Percentiles rank a stretch among this genome's conserved stretches.
These are phyloP conservation scores for Resseliella maxima DNA, from an alignment of 2,888 invertebrate genomes.

Conservation along the genomic window DNA sequence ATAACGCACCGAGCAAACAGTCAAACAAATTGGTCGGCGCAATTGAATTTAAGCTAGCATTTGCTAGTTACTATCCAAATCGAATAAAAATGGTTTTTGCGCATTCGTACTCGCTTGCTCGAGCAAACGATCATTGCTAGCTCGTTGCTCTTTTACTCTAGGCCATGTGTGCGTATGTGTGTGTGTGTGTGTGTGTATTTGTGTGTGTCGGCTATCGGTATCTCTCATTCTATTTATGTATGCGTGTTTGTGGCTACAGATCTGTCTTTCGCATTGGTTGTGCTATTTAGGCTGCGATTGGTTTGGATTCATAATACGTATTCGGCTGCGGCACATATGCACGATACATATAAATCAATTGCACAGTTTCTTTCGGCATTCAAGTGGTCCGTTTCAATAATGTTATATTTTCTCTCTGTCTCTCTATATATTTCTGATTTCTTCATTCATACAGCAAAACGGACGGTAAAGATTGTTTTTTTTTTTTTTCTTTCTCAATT, in stretches of 20 bases:
- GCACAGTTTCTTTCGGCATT: conserved; percentile 46
- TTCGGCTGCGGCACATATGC: background rate
- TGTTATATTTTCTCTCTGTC: background rate
- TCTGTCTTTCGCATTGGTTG: conserved; percentile 1
- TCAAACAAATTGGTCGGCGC: conserved; percentile 12
- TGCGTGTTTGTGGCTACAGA: background rate
- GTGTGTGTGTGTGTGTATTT: background rate
- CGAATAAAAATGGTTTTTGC: background rate
- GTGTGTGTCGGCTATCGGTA: too few relatives aligned
- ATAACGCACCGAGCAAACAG: background rate
- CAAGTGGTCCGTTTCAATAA: conserved; percentile 12
- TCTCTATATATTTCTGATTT: background rate
- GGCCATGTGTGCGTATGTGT: background rate
- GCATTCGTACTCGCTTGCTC: background rate
- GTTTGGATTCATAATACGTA: conserved; percentile 34
- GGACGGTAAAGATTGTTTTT: background rate
- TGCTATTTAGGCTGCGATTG: conserved; percentile 42
- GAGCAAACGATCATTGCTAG: too few relatives aligned
- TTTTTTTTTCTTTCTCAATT: too few relatives aligned
- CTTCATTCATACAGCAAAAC: background rate
- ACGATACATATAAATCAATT: background rate
- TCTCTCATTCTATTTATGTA: too few relatives aligned
- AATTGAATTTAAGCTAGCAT: conserved; percentile 22
- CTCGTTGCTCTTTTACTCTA: background rate
- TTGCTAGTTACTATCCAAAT: conserved; percentile 48